phyloP scores from a whole-genome alignment of 2,797 vertebrate species.

The Acanthornis magna region DNA sequence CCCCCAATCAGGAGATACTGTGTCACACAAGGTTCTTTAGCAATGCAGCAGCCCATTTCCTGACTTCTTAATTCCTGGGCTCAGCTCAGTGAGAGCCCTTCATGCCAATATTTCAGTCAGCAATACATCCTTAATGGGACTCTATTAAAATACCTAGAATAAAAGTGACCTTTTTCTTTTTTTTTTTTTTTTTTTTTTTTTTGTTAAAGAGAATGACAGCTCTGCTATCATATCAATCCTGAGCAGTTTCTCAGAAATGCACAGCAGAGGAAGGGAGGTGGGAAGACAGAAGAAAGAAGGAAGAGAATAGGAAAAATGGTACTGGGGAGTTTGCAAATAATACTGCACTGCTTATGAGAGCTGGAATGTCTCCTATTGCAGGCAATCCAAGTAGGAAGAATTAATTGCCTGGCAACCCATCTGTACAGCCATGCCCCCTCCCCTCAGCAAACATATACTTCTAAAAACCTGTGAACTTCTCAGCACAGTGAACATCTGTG shows the following conservation, averaged over 20 bases:
- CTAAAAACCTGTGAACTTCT: slow-evolving; percentile 22
- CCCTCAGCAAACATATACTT: slow-evolving; percentile 6
- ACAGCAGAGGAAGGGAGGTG: slow-evolving; percentile 20
- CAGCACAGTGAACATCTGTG: slow-evolving; percentile 1
- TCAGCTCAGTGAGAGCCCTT: slow-evolving; percentile 84
- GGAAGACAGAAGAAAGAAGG: slow-evolving; percentile 37
- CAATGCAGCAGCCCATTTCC: slow-evolving; percentile 83
- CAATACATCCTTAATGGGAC: slow-evolving; percentile 83
- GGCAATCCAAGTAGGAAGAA: slow-evolving; percentile 45
- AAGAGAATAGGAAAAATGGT: slow-evolving; percentile 54
- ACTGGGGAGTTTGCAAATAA: slow-evolving; percentile 48
- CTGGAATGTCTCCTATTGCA: slow-evolving; percentile 28
- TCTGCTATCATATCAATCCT: slow-evolving; percentile 81
- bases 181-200: neutral
- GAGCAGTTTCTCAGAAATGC: slow-evolving; percentile 69
- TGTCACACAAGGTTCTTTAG: slow-evolving; percentile 84
- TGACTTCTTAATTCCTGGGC: slow-evolving; percentile 86
- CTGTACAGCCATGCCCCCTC: neutral
- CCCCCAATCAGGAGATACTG: slow-evolving; percentile 90
- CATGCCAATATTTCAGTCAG: slow-evolving; percentile 84
- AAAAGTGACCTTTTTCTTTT: slow-evolving; percentile 72
- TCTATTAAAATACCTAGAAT: slow-evolving; percentile 84
- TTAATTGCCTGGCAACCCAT: slow-evolving; percentile 57
- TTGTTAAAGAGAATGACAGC: slow-evolving; percentile 78
- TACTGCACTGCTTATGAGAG: slow-evolving; percentile 15